These are phyloP conservation scores for Drosophila pectinifera DNA, from an alignment of 1,140 invertebrate genomes.

Conservation along the genomic window DNA sequence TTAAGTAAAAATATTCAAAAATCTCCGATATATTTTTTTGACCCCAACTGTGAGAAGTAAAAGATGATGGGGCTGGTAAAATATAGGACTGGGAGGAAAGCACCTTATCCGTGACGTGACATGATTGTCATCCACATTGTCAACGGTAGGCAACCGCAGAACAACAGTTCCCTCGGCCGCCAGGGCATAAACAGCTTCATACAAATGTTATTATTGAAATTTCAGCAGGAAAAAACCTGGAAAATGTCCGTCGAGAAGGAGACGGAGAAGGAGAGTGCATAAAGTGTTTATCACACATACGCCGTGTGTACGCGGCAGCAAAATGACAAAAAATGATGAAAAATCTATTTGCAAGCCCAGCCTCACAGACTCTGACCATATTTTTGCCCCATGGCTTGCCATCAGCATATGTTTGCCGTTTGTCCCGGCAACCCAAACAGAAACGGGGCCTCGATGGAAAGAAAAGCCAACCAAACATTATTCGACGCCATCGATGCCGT, in stretches of 20 bases:
- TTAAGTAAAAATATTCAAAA: no score
- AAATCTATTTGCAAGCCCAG: conserved; percentile 70
- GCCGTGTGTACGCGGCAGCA: conserved; percentile 44
- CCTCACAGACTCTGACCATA: conserved; percentile 37
- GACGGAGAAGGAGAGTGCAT: conserved; percentile 8
- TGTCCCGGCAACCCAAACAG: conserved; percentile 5
- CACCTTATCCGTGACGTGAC: conserved; percentile 64
- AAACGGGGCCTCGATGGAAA: conserved; percentile 7
- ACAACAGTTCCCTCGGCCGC: conserved; percentile 35
- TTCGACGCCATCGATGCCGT: conserved; percentile 55
- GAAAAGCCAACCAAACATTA: conserved; percentile 53
- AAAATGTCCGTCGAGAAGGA: conserved; percentile 4
- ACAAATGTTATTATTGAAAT: conserved; percentile 83
- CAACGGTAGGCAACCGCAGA: conserved; percentile 60
- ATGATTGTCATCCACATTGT: conserved; percentile 80
- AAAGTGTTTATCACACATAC: conserved; percentile 71
- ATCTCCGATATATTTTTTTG: neutral
- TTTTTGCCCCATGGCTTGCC: conserved; percentile 32
- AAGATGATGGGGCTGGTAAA: conserved; percentile 10
- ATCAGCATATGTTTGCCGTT: conserved; percentile 63
- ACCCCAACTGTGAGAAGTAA: neutral
- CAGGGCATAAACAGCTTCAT: conserved; percentile 76
- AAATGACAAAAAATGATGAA: conserved; percentile 73
- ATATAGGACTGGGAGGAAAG: conserved; percentile 14
- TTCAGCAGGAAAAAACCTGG: conserved; percentile 34